Base-by-base conservation (phyloP, 2,888 invertebrate genomes). In the Watsonalla cultraria region DNA sequence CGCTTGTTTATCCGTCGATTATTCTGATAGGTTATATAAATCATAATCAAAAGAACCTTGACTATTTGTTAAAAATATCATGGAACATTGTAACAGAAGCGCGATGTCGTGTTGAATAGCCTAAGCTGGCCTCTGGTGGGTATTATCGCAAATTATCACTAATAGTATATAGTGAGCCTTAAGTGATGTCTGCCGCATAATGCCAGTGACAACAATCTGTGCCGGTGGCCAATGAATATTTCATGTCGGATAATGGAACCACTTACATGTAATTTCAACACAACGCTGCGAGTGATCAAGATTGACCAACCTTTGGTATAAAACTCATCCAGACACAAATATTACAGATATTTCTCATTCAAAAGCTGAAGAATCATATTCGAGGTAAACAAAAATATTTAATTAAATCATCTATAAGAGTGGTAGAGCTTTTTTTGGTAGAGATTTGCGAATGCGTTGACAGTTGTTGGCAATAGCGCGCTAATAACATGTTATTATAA, bases 111-210 rank as follows among this genome's bases (percentile, higher is more conserved):
- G 52, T 57, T 58, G 60, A 60, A 64, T 62, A 76, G 80, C 55
- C 60, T 60, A 66, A 58, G 63, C 82, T 81, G 82, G 83, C 80
- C 76, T 78, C 57, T 11, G 65, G 75, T 77, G 73, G 78, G 88
- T 83, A 91, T 92, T 92, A 92, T 83, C 78, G 83, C 86, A 84
- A 83, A 84, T 86, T 84, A 84, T 73, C 76, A 72, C 73, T 83
- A 84, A 84, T 84, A 79, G 74, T 70, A 64, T 58, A 64, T 66
- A 65, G 61, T 60, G 47, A 49, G 66, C 70, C 70, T 57, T 82
- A 82, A 86, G 80, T 86, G 85, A 86, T 84, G 84, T 80, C 78
- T 80, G 75, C 69, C 61, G 76, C 76, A 80, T 84, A 82, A 85
- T 82, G 66, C 73, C 74, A 80, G 85, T 85, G 86, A 85, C 85